Percentiles rank a stretch among this genome's conserved stretches.
These are phyloP conservation scores for Melospiza melodia DNA, from an alignment of 2,113 vertebrate species.

Conservation along the genomic window DNA sequence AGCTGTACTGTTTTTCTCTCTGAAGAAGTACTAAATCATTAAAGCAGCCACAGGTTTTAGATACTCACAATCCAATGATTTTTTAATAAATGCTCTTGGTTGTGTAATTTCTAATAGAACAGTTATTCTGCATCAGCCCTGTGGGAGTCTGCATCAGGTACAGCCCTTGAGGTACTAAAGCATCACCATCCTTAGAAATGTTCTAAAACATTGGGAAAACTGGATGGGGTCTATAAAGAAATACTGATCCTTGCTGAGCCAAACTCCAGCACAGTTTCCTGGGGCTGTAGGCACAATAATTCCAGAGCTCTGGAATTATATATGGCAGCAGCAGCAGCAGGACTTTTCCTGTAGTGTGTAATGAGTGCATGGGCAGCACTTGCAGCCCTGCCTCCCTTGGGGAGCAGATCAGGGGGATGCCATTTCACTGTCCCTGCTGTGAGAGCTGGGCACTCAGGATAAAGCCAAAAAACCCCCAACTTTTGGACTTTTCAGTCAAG, in stretches of 20 bases:
- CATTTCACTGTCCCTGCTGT: background rate
- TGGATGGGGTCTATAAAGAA: background rate
- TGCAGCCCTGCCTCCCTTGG: background rate
- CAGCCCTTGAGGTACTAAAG: background rate
- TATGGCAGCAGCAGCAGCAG: background rate
- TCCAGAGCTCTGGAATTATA: background rate
- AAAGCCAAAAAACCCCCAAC: background rate
- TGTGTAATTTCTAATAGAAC: background rate
- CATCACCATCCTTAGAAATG: background rate
- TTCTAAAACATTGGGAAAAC: background rate
- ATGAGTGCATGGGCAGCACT: fast-evolving
- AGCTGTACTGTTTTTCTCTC: background rate
- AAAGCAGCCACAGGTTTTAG: background rate
- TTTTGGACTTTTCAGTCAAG: background rate
- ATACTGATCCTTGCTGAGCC: background rate
- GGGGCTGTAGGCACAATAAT: background rate
- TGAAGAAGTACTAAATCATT: background rate
- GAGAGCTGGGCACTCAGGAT: background rate
- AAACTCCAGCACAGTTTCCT: background rate
- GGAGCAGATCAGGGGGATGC: background rate
- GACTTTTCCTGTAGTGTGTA: background rate
- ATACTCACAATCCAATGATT: background rate
- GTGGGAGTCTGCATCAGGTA: background rate
- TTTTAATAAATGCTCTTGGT: background rate
- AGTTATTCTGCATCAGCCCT: background rate